Evolutionary conservation across 2,113 vertebrate species (phyloP), one percentile per base, ranked within the genome.

Genomic region (Dunckerocampus dactyliophorus): DNA sequence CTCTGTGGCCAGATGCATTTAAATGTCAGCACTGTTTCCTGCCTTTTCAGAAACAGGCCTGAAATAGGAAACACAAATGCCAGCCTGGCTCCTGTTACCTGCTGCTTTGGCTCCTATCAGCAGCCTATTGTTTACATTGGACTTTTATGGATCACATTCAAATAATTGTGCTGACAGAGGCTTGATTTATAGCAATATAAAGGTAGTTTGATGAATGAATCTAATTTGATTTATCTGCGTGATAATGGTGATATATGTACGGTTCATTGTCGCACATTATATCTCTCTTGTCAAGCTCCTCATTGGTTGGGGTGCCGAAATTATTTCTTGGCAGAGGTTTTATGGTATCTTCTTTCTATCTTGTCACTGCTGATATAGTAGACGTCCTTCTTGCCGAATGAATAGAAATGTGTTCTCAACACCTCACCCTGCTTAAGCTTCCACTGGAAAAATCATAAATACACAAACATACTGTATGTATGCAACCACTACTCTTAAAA

Each of bases 1-100:
- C 79, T 79, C 85, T 65, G 67, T 69, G 82, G 84, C 84, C 87
- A 82, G 81, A 85, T 85, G 78, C 84, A 87, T 88, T 84, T 89
- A 87, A 89, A 89, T 89, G 87, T 89, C 87, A 89, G 74, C 84
- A 39, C 75, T 68, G 82, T 83, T 85, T 85, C 82, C 83, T 84
- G 83, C 43, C 87, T 86, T 87, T 87, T 88, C 67, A 83, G 74
- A 79, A 82, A 79, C 76, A 53, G 71, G 55, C 70, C 75, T 68
- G 71, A 81, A 87, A 87, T 87, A 73, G 81, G 74, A 79, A 85
- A 70, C 84, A 84, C 66, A 87, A 85, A 89, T 85, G 80, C 78
- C 84, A 85, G 65, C 59, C 68, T 0, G 72, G 68, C 76, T 81
- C 66, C 79, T 72, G 72, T 85, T 82, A 79, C 81, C 79, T 76